phyloP scores from a whole-genome alignment of 2,797 vertebrate species.

The Sebastiscus tertius region DNA sequence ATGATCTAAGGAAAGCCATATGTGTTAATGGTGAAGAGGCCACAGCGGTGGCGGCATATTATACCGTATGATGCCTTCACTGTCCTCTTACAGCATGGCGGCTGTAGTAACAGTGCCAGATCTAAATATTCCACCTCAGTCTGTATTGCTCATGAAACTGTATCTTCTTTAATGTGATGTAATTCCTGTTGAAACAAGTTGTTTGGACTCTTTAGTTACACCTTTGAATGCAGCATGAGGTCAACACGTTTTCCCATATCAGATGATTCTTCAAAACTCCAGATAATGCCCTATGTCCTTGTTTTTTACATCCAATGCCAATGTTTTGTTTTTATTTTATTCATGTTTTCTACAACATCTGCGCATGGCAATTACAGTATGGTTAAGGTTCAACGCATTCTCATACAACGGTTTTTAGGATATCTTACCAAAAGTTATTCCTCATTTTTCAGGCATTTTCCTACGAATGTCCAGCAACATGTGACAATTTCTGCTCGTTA shows the following conservation, averaged over 20 bases:
- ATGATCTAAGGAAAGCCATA: conserved; percentile 78
- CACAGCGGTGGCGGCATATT: conserved; percentile 21
- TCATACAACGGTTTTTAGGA: too few relatives aligned
- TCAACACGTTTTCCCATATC: background rate
- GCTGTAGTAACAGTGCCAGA: background rate
- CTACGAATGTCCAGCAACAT: too few relatives aligned
- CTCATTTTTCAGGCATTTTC: too few relatives aligned
- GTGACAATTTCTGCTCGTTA: too few relatives aligned
- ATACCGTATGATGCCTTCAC: conserved; percentile 16
- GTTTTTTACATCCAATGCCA: background rate
- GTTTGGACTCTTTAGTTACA: background rate
- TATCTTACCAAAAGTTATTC: too few relatives aligned
- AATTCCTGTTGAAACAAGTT: background rate
- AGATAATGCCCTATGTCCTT: background rate
- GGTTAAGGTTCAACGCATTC: background rate
- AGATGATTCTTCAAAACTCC: background rate
- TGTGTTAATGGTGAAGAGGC: conserved; percentile 68
- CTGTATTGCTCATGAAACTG: background rate
- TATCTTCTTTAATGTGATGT: background rate
- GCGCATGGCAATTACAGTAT: background rate
- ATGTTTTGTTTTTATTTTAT: background rate
- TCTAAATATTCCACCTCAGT: background rate
- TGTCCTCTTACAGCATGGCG: conserved; percentile 13
- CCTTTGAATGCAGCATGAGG: background rate
- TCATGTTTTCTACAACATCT: background rate